phyloP scores from a whole-genome alignment of 2,113 vertebrate species.

The Paedocypris sp. region DNA sequence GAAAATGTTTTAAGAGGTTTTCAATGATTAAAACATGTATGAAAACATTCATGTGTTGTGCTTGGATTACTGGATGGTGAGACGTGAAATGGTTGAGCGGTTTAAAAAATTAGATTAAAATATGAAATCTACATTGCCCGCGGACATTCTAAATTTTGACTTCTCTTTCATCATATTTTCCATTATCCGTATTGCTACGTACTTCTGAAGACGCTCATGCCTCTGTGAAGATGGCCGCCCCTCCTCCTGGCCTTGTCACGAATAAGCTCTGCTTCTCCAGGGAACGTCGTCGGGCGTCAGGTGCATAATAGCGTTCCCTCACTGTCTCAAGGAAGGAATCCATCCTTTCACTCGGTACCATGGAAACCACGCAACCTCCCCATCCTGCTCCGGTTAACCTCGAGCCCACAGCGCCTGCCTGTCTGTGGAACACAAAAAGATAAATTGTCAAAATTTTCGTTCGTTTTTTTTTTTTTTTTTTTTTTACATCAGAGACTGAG shows the following conservation, averaged over 20 bases:
- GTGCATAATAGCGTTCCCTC: slow-evolving; percentile 70
- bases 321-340: slow-evolving; percentile 72
- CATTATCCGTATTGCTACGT: background rate
- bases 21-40: no score
- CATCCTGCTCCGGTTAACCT: slow-evolving; percentile 93
- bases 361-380: slow-evolving; percentile 92
- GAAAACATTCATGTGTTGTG: no score
- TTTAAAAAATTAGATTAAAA: no score
- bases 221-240: slow-evolving; percentile 76
- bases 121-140: no score
- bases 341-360: slow-evolving; percentile 77
- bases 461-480: no score
- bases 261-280: slow-evolving; percentile 72
- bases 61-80: no score
- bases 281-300: slow-evolving; percentile 43
- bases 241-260: slow-evolving; percentile 82
- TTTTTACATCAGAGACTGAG: no score
- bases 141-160: background rate
- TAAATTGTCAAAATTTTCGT: background rate
- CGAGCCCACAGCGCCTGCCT: slow-evolving; percentile 80
- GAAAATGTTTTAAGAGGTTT: no score
- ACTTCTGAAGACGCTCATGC: slow-evolving; percentile 46
- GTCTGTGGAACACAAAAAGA: slow-evolving; percentile 57
- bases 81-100: no score
- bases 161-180: background rate